phyloP scores from a whole-genome alignment of 2,797 vertebrate species.

The Rhynchonycteris naso region DNA sequence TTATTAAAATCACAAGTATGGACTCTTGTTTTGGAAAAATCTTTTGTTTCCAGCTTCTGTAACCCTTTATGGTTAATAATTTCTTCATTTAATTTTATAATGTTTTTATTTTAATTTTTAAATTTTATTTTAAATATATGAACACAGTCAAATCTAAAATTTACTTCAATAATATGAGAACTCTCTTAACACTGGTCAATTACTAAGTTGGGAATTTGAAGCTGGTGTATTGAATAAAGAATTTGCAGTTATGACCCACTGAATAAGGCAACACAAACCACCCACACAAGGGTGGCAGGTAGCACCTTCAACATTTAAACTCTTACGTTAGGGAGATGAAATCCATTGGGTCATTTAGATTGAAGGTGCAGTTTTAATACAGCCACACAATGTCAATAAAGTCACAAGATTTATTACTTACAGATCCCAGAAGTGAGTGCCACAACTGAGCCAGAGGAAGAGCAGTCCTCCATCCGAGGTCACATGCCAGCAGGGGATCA shows the following conservation, averaged over 20 bases:
- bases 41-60: not conserved
- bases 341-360: not conserved
- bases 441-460: not conserved
- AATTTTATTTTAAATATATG: slow-evolving; percentile 5
- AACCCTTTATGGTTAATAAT: not conserved
- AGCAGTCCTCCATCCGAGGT: not conserved
- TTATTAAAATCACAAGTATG: slow-evolving; percentile 10
- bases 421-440: not conserved
- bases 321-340: not conserved
- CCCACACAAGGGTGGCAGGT: not conserved
- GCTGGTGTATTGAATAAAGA: not conserved
- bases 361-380: not conserved
- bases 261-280: not conserved
- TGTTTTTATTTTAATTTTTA: not conserved
- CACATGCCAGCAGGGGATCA: not conserved
- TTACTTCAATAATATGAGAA: not conserved
- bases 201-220: not conserved
- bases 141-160: not conserved
- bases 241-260: not conserved
- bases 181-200: not conserved
- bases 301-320: not conserved
- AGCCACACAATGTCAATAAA: not conserved
- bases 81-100: not conserved
- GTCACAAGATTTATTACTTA: not conserved
- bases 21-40: not conserved